Conservation (phyloP, 1,140 invertebrate genomes). For the Holotrichia oblita region DNA sequence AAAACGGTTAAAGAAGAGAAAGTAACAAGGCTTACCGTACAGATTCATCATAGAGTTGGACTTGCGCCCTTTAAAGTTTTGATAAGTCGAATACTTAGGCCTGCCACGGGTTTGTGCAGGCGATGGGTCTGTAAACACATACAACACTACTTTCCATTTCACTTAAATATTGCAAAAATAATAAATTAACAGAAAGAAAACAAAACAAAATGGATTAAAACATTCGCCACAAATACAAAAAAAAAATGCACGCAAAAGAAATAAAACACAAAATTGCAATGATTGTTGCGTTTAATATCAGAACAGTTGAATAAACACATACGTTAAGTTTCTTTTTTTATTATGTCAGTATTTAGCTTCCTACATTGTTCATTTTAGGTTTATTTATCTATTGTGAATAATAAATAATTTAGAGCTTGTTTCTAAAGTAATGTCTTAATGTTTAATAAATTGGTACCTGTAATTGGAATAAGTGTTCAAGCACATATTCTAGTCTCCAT, state of each 20-base stretch:
- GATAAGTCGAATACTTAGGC: slow-evolving; percentile 84
- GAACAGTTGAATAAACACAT: background rate
- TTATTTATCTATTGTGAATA: too few species aligned
- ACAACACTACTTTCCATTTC: slow-evolving; percentile 63
- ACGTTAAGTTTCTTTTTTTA: too few species aligned
- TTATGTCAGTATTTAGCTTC: too few species aligned
- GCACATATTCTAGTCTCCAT: too few species aligned
- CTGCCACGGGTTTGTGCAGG: slow-evolving; percentile 78
- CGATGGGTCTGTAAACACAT: slow-evolving; percentile 68
- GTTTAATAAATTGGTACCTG: too few species aligned
- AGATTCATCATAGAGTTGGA: slow-evolving; percentile 94
- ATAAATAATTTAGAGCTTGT: too few species aligned
- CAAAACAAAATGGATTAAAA: background rate
- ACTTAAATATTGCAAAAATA: slow-evolving; percentile 47
- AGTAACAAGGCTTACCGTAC: slow-evolving; percentile 78
- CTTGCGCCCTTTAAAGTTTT: slow-evolving; percentile 88
- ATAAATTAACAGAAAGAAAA: slow-evolving; percentile 12
- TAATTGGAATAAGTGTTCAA: too few species aligned
- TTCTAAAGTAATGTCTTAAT: too few species aligned
- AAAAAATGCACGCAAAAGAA: slow-evolving; percentile 11
- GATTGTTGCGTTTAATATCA: background rate
- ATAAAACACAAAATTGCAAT: background rate
- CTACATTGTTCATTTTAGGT: too few species aligned
- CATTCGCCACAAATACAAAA: background rate
- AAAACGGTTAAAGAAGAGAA: slow-evolving; percentile 31